phyloP scores from a whole-genome alignment of 2,797 vertebrate genomes.

The Channa striata region DNA sequence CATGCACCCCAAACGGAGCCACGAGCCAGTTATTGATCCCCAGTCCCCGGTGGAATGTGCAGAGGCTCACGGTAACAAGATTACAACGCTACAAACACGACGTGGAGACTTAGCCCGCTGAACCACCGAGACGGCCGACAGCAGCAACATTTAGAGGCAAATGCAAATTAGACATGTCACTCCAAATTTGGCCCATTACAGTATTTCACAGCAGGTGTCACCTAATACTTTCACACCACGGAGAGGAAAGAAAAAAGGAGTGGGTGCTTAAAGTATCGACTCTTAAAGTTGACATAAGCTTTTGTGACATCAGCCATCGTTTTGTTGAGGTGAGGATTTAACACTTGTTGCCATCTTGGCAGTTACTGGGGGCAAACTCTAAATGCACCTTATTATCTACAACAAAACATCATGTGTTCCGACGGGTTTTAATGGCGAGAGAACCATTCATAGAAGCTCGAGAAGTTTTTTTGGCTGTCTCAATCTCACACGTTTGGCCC shows the following conservation, averaged over 20 bases:
- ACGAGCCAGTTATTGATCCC: conserved; percentile 76
- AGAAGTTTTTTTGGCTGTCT: background rate
- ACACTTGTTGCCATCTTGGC: background rate
- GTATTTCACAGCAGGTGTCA: conserved; percentile 51
- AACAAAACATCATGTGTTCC: background rate
- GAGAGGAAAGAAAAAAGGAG: conserved; percentile 21
- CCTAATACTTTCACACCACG: conserved; percentile 16
- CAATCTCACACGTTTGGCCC: background rate
- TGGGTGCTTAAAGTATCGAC: background rate
- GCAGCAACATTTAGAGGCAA: conserved; percentile 47
- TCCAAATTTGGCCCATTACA: conserved; percentile 45
- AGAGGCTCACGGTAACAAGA: conserved; percentile 76
- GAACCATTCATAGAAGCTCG: too few species aligned
- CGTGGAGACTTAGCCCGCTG: conserved; percentile 62
- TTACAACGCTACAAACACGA: conserved; percentile 70
- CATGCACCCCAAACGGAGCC: conserved; percentile 49
- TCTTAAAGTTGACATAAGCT: background rate
- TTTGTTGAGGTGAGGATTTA: conserved; percentile 9
- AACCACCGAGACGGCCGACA: conserved; percentile 55
- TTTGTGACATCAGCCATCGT: conserved; percentile 2
- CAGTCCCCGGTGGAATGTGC: conserved; percentile 63
- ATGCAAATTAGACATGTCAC: conserved; percentile 58
- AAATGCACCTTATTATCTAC: background rate
- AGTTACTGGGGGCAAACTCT: background rate
- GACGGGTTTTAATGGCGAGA: background rate